These are phyloP conservation scores for Dynastes hyllus DNA, from an alignment of 2,888 invertebrate genomes.

Conservation along the genomic window DNA sequence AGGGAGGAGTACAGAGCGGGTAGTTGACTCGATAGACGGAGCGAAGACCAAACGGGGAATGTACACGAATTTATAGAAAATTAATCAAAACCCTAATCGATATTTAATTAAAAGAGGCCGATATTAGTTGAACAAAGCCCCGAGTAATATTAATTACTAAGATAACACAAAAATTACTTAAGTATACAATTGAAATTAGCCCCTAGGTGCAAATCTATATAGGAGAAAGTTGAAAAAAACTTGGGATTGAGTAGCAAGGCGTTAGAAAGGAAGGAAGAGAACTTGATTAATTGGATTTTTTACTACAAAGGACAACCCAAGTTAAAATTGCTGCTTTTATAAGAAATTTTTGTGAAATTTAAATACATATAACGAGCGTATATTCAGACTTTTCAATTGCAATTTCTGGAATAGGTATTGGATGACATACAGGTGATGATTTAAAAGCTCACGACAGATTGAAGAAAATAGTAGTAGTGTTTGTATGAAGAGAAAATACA, in stretches of 20 bases:
- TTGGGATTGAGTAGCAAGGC: background rate
- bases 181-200: conserved; percentile 46
- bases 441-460: too few relatives aligned
- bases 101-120: conserved; percentile 47
- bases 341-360: too few relatives aligned
- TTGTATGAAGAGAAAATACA: too few relatives aligned
- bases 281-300: conserved; percentile 30
- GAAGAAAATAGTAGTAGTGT: too few relatives aligned
- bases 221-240: background rate
- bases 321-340: too few relatives aligned
- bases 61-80: conserved; percentile 47
- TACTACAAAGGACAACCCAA: background rate
- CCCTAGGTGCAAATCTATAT: background rate
- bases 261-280: background rate
- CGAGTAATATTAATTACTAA: conserved; percentile 43
- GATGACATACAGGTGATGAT: too few relatives aligned
- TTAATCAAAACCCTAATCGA: conserved; percentile 48
- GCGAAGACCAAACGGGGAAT: conserved; percentile 23
- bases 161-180: conserved; percentile 44
- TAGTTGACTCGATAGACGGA: conserved; percentile 21
- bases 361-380: too few relatives aligned
- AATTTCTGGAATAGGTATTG: too few relatives aligned
- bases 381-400: too few relatives aligned
- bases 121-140: conserved; percentile 39
- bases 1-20: background rate